Evolutionary conservation across 2,888 invertebrate genomes (phyloP), one percentile per base, ranked within the genome.

Genomic region (Coelogynopora nodosa): DNA sequence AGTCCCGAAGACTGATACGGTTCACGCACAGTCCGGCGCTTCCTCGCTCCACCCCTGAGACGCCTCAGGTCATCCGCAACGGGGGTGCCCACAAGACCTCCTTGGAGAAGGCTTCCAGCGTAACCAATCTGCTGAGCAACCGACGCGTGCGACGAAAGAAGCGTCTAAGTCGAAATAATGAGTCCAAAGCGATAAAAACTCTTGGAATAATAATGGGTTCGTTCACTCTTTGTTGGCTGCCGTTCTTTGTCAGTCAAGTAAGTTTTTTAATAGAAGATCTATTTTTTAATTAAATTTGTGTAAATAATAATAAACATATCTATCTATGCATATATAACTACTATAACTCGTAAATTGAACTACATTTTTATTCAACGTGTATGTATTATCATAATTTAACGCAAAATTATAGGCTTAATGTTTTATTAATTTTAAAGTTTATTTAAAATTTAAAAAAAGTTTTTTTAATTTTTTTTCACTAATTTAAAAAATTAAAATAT

Each of bases 141-240:
- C 49, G 49, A 13, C 49, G 49, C 49, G 49, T 49, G 18, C 49
- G 30, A 23, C 80, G 2, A 5, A 84, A 67, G 84, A 84, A 27
- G n/a, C 49, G 49, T 5, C 18, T 18, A 49, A 49, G 10, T 49
- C 49, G 49, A 49, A 49, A 49, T 49, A 86, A 31, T 86, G 86
- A 86, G 84, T 85, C 86, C 5, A 87, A 87, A 87, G 87, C 87
- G 2, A 86, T 87, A n/a, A 86, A 67, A 29, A 87, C 87, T n/a
- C 86, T 87, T 2, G 87, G 87, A 2, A 74, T 87, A 1, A 87
- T 87, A 23, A 86, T 87, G 85, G 87, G 87, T 0, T 86, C 85
- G 27, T 87, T 87, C 29, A 49, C 67, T 5, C 87, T 87, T 1
- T 87, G 87, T 30, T 87, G 87, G 87, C 85, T 87, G 0, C 87